These are phyloP conservation scores for Dysmachus trigonus DNA, from an alignment of 2,888 invertebrate genomes.

Conservation along the genomic window DNA sequence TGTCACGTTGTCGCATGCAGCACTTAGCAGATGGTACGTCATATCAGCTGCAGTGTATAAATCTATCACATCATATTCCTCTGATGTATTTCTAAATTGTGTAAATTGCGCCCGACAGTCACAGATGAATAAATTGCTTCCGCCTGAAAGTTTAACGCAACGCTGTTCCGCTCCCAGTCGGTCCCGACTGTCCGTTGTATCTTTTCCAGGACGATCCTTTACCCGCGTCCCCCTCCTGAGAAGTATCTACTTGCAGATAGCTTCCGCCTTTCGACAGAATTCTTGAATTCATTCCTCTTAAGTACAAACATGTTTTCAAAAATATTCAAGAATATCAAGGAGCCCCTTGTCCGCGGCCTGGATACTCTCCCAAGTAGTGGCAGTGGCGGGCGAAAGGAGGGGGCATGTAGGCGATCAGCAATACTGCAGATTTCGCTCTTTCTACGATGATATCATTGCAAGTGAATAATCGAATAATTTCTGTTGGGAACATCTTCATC, in stretches of 20 bases:
- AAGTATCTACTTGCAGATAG: neutral
- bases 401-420: neutral
- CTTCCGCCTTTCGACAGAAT: neutral
- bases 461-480: slow-evolving; percentile 35
- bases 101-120: neutral
- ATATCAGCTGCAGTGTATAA: neutral
- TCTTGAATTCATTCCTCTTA: neutral
- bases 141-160: neutral
- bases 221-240: neutral
- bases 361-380: neutral
- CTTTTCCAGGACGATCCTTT: neutral
- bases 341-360: neutral
- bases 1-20: neutral
- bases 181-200: neutral
- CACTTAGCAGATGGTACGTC: neutral
- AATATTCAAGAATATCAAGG: neutral
- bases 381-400: neutral
- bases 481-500: slow-evolving; percentile 27
- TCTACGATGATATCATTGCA: slow-evolving; percentile 27
- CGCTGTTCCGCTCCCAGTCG: neutral
- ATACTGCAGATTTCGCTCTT: slow-evolving; percentile 18
- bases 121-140: neutral
- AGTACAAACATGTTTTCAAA: neutral
- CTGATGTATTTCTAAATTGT: neutral
- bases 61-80: neutral